These are phyloP conservation scores for Erinaceus europaeus DNA, from an alignment of 2,113 vertebrate species.

Conservation along the genomic window DNA sequence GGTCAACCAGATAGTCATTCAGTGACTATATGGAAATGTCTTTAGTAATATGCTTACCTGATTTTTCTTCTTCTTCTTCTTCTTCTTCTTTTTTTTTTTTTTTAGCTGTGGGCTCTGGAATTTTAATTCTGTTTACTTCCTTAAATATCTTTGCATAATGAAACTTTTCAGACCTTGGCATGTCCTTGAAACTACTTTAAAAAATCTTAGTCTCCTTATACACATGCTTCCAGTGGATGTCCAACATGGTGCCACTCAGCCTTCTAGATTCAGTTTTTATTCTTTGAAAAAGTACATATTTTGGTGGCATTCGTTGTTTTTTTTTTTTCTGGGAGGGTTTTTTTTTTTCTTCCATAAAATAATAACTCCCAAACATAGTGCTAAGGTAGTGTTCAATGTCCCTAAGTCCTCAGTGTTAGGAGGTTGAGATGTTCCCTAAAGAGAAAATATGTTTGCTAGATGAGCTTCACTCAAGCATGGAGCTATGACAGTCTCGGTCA, in stretches of 20 bases:
- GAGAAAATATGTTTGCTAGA: neutral
- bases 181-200: no score
- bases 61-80: no score
- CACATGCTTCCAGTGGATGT: neutral
- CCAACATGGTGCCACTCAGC: neutral
- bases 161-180: no score
- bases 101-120: no score
- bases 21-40: no score
- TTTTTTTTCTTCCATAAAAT: neutral
- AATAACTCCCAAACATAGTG: neutral
- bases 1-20: no score
- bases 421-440: rapidly evolving
- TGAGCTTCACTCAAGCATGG: neutral
- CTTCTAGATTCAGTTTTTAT: neutral
- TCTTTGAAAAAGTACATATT: neutral
- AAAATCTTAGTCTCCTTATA: neutral
- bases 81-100: no score
- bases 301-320: neutral
- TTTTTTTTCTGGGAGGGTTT: neutral
- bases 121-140: neutral
- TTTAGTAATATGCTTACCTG: no score
- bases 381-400: neutral
- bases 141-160: neutral
- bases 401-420: no score
- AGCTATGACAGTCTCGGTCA: neutral